Evolutionary conservation across 2,113 vertebrate species (phyloP).

Genomic region (Puffinus mauretanicus): DNA sequence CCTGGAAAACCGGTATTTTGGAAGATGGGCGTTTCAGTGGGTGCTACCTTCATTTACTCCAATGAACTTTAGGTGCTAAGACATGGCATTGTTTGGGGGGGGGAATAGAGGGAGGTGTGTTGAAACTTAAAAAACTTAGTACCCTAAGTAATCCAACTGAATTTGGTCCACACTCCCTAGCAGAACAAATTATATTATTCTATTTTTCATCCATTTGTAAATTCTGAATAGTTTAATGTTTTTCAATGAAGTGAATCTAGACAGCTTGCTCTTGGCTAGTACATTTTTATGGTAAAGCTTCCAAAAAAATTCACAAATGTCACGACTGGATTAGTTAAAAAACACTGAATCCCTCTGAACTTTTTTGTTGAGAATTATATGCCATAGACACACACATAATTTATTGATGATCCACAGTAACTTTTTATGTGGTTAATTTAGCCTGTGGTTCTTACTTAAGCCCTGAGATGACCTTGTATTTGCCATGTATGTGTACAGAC

Average conservation of each 20-base stretch:
- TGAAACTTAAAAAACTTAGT: background rate
- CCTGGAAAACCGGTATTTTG: background rate
- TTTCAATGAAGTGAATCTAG: background rate
- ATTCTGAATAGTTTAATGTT: background rate
- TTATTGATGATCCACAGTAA: slow-evolving; percentile 25
- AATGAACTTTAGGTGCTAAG: background rate
- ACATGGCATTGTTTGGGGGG: background rate
- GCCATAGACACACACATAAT: background rate
- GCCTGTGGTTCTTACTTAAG: background rate
- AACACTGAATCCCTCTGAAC: background rate
- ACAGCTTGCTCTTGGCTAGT: background rate
- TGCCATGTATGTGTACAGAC: background rate
- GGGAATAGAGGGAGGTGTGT: fast-evolving
- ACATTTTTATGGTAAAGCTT: background rate
- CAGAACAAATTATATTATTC: background rate
- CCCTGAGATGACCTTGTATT: slow-evolving; percentile 17
- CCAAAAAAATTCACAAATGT: background rate
- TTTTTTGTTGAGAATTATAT: background rate
- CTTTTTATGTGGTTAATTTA: slow-evolving; percentile 37
- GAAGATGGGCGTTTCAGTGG: background rate
- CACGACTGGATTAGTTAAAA: background rate
- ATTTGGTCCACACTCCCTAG: background rate
- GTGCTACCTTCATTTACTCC: background rate
- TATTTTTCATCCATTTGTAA: background rate
- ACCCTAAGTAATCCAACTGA: background rate